Conservation (phyloP, 2,888 invertebrate genomes). For the Chironomus riparius region DNA sequence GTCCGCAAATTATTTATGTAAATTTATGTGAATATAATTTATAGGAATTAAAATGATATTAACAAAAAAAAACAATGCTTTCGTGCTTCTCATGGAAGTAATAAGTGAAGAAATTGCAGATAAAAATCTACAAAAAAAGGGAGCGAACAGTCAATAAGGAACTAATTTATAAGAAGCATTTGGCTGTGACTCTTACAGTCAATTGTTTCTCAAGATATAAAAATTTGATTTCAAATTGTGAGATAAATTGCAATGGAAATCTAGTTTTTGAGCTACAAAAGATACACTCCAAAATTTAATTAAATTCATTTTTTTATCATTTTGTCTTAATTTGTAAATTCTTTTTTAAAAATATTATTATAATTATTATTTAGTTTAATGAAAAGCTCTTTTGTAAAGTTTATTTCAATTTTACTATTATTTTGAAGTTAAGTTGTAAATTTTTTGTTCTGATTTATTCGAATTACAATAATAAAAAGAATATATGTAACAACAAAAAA, state of each 20-base stretch:
- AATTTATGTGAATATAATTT: conserved; percentile 26
- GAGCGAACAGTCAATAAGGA: background rate
- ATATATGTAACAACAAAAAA: conserved; percentile 14
- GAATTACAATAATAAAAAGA: conserved; percentile 13
- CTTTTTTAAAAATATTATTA: background rate
- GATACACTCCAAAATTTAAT: conserved; percentile 3
- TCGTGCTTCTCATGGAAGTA: too few relatives aligned
- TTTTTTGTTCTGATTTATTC: conserved; percentile 19
- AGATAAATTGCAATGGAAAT: conserved; percentile 4
- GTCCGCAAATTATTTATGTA: conserved; percentile 4
- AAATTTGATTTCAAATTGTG: background rate
- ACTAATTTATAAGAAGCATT: too few relatives aligned
- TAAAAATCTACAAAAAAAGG: background rate
- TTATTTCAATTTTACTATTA: background rate
- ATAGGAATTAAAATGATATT: conserved; percentile 25
- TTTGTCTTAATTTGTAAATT: background rate
- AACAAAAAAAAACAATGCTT: conserved; percentile 3
- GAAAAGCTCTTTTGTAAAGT: background rate
- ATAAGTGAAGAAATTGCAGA: background rate
- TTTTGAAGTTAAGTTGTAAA: conserved; percentile 12
- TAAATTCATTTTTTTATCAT: background rate
- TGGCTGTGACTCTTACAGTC: background rate
- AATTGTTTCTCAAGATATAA: too few relatives aligned
- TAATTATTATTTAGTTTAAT: background rate
- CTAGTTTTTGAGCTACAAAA: background rate